These are phyloP conservation scores for Dissostichus mawsoni DNA, from an alignment of 2,113 vertebrate species.

Conservation along the genomic window DNA sequence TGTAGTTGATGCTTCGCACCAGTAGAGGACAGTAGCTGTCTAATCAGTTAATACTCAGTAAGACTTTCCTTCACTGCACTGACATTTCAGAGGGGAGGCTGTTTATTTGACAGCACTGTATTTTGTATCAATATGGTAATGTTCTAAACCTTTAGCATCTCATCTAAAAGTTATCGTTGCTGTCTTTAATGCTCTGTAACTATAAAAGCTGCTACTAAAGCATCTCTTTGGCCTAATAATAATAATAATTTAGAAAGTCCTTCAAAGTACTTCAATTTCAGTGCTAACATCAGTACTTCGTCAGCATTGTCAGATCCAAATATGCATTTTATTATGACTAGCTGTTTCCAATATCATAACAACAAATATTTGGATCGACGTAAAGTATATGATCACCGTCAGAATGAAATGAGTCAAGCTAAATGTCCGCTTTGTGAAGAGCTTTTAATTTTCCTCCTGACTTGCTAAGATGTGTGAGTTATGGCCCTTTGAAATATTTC, in stretches of 20 bases:
- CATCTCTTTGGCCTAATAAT: neutral
- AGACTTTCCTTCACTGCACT: neutral
- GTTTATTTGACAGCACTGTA: neutral
- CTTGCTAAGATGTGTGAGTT: constrained; percentile 34
- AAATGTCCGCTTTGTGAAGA: neutral
- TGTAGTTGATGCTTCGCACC: constrained; percentile 58
- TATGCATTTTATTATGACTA: neutral
- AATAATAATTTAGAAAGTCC: neutral
- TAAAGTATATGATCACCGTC: no score
- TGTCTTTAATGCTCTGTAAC: neutral
- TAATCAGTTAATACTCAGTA: neutral
- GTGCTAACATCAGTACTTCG: neutral
- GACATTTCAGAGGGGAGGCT: neutral
- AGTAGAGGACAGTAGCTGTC: constrained; percentile 65
- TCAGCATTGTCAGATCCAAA: neutral
- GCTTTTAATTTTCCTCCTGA: constrained; percentile 27
- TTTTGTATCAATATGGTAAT: neutral
- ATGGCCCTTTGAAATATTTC: constrained; percentile 16
- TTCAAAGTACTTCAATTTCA: neutral
- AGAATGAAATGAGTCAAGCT: constrained; percentile 8
- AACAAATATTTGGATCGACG: neutral
- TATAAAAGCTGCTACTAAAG: neutral
- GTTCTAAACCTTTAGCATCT: neutral
- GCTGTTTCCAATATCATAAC: neutral
- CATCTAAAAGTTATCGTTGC: neutral